phyloP scores from a whole-genome alignment of 2,113 vertebrate species.

The Ceyx cyanopectus region DNA sequence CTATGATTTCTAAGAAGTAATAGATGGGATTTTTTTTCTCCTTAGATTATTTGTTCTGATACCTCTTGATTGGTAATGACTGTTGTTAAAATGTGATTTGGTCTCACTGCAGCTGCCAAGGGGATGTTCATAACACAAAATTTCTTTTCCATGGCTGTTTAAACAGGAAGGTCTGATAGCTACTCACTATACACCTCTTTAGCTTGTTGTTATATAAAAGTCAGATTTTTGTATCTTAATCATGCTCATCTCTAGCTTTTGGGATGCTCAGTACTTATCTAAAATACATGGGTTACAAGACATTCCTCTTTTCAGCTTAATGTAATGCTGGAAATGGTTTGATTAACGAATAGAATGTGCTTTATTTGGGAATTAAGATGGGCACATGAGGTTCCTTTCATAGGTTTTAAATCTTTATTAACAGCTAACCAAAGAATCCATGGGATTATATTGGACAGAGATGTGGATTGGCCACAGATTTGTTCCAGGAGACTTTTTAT shows the following conservation, averaged over 20 bases:
- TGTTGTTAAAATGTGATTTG: neutral
- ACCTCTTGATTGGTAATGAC: neutral
- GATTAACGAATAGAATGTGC: neutral
- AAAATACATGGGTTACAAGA: neutral
- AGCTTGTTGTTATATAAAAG: neutral
- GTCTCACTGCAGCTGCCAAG: neutral
- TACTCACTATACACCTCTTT: neutral
- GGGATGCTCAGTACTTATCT: neutral
- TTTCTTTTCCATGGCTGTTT: neutral
- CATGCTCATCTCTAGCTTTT: neutral
- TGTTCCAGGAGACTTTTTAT: neutral
- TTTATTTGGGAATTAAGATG: neutral
- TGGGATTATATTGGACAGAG: neutral
- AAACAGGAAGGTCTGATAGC: neutral
- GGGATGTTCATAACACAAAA: neutral
- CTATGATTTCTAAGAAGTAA: neutral
- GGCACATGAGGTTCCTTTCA: neutral
- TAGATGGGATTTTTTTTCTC: neutral
- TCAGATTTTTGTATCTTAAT: neutral
- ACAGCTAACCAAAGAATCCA: neutral
- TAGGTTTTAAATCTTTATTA: neutral
- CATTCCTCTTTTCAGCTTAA: neutral
- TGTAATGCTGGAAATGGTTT: neutral
- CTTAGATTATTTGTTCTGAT: neutral
- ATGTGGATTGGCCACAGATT: neutral